These are phyloP conservation scores for Brachyhypopomus gauderio DNA, from an alignment of 2,113 vertebrate genomes.

Conservation along the genomic window DNA sequence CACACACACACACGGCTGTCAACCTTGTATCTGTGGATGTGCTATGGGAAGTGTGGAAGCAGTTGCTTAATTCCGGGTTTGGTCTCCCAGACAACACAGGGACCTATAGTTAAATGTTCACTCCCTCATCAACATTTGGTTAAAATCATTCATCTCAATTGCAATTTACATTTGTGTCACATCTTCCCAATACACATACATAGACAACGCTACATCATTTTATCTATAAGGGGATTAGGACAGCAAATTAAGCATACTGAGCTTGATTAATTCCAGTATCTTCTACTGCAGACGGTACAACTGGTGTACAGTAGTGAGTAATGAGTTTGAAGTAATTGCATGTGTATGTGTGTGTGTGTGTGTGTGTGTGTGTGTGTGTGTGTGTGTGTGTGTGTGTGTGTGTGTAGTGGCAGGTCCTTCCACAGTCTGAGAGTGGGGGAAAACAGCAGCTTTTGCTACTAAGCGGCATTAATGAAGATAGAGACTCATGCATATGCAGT, in stretches of 20 bases:
- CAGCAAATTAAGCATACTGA: constrained; percentile 23
- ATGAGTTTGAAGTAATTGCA: constrained; percentile 20
- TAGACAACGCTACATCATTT: constrained; percentile 8
- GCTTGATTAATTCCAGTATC: constrained; percentile 43
- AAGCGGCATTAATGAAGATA: not conserved
- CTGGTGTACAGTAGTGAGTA: constrained; percentile 34
- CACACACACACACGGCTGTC: constrained; percentile 15
- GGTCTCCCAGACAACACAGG: not conserved
- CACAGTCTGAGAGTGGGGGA: constrained; percentile 11
- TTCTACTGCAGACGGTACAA: constrained; percentile 25
- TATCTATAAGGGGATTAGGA: constrained; percentile 17
- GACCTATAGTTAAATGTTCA: constrained; percentile 22
- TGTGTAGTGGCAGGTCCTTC: not conserved
- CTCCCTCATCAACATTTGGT: not conserved
- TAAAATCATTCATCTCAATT: not conserved
- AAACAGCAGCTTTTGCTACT: constrained; percentile 3
- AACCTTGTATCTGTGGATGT: not conserved
- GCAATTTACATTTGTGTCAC: constrained; percentile 25
- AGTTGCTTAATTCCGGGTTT: constrained; percentile 14
- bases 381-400: too few relatives aligned
- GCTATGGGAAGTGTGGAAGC: not conserved
- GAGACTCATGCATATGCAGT: not conserved
- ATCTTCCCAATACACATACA: not conserved
- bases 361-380: not conserved
- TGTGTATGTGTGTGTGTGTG: not conserved